phyloP scores from a whole-genome alignment of 2,113 vertebrate species.

The Amia ocellicauda region DNA sequence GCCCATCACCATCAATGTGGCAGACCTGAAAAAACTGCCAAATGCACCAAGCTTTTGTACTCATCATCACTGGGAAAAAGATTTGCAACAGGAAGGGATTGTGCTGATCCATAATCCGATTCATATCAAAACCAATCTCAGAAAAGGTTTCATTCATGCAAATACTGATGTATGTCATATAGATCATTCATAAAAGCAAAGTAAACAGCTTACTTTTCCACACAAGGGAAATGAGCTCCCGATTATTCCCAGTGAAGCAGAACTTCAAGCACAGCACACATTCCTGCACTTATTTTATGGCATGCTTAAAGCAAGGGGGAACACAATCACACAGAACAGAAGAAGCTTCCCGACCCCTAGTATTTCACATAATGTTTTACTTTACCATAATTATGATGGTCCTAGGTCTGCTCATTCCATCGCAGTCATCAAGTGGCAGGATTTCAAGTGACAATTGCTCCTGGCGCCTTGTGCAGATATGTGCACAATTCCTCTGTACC shows the following conservation, averaged over 20 bases:
- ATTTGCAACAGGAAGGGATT: background rate
- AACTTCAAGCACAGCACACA: background rate
- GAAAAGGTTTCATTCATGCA: background rate
- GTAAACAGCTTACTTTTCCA: slow-evolving; percentile 1
- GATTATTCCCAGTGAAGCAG: background rate
- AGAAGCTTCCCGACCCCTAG: background rate
- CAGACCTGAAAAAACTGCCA: background rate
- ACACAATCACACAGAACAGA: background rate
- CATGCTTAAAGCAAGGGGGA: background rate
- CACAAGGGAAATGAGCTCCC: background rate
- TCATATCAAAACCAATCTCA: background rate
- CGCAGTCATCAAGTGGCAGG: slow-evolving; percentile 78
- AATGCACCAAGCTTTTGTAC: background rate
- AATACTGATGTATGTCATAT: background rate
- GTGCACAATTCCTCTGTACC: slow-evolving; percentile 88
- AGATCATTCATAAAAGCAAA: background rate
- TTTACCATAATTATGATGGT: slow-evolving; percentile 90
- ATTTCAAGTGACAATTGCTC: slow-evolving; percentile 85
- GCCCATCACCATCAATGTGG: background rate
- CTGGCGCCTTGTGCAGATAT: slow-evolving; percentile 79
- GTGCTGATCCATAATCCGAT: background rate
- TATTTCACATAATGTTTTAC: background rate
- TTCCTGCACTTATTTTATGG: background rate
- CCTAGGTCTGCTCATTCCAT: slow-evolving; percentile 79
- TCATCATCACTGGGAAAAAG: background rate